phyloP scores from a whole-genome alignment of 2,113 vertebrate species.

The Mormoops blainvillei region DNA sequence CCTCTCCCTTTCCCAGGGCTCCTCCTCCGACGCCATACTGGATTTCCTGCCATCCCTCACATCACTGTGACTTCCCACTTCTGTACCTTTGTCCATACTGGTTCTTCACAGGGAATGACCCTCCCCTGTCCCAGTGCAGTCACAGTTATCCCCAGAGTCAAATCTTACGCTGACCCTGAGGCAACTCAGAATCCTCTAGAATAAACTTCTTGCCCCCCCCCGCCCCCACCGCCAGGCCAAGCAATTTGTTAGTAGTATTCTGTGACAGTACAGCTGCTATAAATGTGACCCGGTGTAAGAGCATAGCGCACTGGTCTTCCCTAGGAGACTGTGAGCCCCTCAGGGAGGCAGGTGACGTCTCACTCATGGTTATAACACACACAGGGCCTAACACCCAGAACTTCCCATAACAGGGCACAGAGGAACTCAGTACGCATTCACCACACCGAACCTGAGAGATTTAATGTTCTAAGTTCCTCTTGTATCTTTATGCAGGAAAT shows the following conservation, averaged over 20 bases:
- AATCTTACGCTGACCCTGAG: neutral
- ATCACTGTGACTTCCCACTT: neutral
- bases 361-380: neutral
- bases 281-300: neutral
- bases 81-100: neutral
- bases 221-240: neutral
- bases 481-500: neutral
- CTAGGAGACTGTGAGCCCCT: neutral
- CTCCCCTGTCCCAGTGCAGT: neutral
- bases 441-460: neutral
- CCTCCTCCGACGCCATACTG: neutral
- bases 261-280: neutral
- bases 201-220: neutral
- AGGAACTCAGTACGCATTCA: neutral
- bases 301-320: neutral
- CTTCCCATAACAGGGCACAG: neutral
- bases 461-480: neutral
- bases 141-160: neutral
- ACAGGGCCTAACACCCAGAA: neutral
- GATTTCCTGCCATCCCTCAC: neutral
- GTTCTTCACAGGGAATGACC: neutral
- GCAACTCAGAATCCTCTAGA: neutral
- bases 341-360: neutral
- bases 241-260: neutral
- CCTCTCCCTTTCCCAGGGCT: neutral